Conservation (phyloP, 2,113 vertebrate species). For the Toxostoma redivivum region DNA sequence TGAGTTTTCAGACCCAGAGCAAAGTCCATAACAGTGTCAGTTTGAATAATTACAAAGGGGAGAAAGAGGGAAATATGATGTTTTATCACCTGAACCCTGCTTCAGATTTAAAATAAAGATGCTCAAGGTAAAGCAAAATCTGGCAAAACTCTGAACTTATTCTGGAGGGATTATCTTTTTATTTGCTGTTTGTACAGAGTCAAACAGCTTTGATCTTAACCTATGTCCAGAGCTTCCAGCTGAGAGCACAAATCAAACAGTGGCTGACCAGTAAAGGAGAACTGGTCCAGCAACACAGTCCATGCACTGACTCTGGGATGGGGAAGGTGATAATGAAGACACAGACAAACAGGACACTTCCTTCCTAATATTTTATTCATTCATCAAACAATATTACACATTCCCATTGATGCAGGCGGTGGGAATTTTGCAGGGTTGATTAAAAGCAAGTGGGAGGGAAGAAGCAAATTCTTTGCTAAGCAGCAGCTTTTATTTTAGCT, state of each 20-base stretch:
- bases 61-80: not conserved
- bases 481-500: not conserved
- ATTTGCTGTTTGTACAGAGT: not conserved
- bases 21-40: not conserved
- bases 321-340: conserved; percentile 44
- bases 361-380: conserved; percentile 54
- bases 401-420: not conserved
- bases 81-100: not conserved
- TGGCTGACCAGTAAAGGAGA: not conserved
- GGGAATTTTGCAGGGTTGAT: not conserved
- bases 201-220: not conserved
- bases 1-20: not conserved
- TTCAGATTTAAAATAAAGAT: not conserved
- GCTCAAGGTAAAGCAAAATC: not conserved
- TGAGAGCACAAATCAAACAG: not conserved
- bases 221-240: not conserved
- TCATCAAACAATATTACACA: conserved; percentile 36
- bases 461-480: not conserved
- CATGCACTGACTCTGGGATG: not conserved
- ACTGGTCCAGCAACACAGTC: not conserved
- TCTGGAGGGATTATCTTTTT: not conserved
- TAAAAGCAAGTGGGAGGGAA: not conserved
- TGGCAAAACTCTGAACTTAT: not conserved
- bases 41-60: not conserved
- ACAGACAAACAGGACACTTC: conserved; percentile 33